Evolutionary conservation across 2,797 vertebrate genomes (phyloP).

Genomic region (Neomorphus geoffroyi): DNA sequence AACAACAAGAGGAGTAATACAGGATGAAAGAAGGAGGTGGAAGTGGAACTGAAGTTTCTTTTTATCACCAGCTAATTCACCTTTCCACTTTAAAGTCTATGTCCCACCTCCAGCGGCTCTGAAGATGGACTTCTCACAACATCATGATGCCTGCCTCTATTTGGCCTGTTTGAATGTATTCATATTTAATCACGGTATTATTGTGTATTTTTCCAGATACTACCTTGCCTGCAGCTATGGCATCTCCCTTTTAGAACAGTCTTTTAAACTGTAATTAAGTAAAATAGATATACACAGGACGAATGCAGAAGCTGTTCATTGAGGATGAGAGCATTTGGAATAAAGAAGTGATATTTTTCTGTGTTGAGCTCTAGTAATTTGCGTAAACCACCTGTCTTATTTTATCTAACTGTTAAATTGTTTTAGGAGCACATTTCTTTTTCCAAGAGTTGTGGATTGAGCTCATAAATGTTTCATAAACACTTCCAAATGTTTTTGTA

Average conservation of each 20-base stretch:
- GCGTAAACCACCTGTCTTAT: background rate
- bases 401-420: constrained; percentile 47
- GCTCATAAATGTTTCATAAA: constrained; percentile 53
- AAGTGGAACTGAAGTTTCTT: background rate
- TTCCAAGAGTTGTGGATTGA: background rate
- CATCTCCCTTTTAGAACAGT: constrained; percentile 1
- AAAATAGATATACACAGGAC: constrained; percentile 13
- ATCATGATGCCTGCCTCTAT: background rate
- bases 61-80: background rate
- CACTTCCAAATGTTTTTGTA: constrained; percentile 24
- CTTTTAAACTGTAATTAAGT: constrained; percentile 21
- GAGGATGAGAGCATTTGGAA: background rate
- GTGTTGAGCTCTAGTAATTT: constrained; percentile 19
- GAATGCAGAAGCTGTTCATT: background rate
- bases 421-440: background rate
- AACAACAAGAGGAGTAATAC: background rate
- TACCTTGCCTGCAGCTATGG: constrained; percentile 11
- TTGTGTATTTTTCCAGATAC: constrained; percentile 8
- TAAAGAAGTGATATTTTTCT: background rate
- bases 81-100: background rate
- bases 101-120: background rate
- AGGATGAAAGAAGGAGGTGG: background rate
- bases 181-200: constrained; percentile 34
- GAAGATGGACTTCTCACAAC: background rate
- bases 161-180: background rate